Evolutionary conservation across 2,797 vertebrate species (phyloP).

Genomic region (Nannoperca australis): DNA sequence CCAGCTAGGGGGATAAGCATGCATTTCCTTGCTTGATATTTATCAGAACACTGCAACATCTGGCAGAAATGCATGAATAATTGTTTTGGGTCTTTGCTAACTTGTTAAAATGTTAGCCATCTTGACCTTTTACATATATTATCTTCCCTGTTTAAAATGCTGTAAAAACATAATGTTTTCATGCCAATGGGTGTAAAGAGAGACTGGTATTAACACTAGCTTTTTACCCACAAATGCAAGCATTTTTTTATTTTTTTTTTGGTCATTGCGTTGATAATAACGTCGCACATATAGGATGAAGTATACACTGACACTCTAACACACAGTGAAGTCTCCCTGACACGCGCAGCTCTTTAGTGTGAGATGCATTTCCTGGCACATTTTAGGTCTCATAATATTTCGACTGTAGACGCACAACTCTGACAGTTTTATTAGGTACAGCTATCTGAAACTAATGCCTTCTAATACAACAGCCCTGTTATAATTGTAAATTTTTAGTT

Average conservation of each 20-base stretch:
- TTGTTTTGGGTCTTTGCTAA: slow-evolving; percentile 12
- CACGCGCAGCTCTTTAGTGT: not conserved
- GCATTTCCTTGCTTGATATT: not conserved
- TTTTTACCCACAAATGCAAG: not conserved
- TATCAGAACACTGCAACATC: slow-evolving; percentile 6
- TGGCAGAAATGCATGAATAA: not conserved
- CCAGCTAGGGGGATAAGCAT: not conserved
- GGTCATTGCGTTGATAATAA: not conserved
- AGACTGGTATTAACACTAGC: slow-evolving; percentile 30
- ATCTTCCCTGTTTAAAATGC: slow-evolving; percentile 18
- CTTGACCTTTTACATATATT: slow-evolving; percentile 8
- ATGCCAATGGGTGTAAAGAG: slow-evolving; percentile 14
- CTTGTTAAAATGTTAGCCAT: not conserved
- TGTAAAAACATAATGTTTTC: slow-evolving; percentile 11
- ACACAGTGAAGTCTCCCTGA: not conserved
- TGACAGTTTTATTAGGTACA: slow-evolving; percentile 20
- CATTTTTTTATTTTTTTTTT: too few species aligned
- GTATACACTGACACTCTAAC: not conserved
- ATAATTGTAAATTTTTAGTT: not conserved
- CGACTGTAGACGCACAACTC: not conserved
- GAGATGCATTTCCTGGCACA: not conserved
- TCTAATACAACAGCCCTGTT: not conserved
- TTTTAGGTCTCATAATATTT: slow-evolving; percentile 3
- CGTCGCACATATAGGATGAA: not conserved
- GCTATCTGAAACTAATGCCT: not conserved